phyloP scores from a whole-genome alignment of 2,797 vertebrate genomes.

The Echiichthys vipera region DNA sequence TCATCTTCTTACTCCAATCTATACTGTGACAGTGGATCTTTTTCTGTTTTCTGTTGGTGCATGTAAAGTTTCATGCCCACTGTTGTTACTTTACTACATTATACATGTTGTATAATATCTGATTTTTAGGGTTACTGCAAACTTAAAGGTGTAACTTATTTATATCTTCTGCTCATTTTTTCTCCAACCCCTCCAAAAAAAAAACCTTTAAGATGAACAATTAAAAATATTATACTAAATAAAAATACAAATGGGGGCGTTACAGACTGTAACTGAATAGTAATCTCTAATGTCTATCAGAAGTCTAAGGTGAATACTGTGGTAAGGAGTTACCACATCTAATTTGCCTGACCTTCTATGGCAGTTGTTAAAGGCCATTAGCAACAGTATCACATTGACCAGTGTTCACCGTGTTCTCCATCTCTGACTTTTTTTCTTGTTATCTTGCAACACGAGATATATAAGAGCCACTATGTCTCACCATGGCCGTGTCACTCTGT shows the following conservation, averaged over 20 bases:
- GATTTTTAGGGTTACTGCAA: neutral
- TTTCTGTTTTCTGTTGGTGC: neutral
- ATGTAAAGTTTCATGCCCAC: neutral
- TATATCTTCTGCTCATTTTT: neutral
- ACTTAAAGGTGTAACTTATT: neutral
- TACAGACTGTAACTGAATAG: neutral
- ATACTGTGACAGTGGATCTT: neutral
- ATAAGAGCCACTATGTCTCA: conserved; percentile 79
- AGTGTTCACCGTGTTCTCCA: conserved; percentile 75
- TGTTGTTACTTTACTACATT: neutral
- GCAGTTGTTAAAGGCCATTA: conserved; percentile 62
- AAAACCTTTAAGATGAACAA: neutral
- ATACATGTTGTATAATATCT: neutral
- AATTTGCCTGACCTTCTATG: conserved; percentile 56
- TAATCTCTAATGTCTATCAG: neutral
- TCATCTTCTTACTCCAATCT: neutral
- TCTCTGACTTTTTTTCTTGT: conserved; percentile 68
- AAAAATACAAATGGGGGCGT: neutral
- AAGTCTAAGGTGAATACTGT: neutral
- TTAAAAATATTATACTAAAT: too few species aligned
- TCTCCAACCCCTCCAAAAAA: neutral
- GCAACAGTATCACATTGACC: conserved; percentile 76
- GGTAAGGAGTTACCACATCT: neutral
- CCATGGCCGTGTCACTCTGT: conserved; percentile 81
- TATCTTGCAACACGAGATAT: conserved; percentile 80